Conservation (phyloP, 2,113 vertebrate species). For the Elachura formosa region DNA sequence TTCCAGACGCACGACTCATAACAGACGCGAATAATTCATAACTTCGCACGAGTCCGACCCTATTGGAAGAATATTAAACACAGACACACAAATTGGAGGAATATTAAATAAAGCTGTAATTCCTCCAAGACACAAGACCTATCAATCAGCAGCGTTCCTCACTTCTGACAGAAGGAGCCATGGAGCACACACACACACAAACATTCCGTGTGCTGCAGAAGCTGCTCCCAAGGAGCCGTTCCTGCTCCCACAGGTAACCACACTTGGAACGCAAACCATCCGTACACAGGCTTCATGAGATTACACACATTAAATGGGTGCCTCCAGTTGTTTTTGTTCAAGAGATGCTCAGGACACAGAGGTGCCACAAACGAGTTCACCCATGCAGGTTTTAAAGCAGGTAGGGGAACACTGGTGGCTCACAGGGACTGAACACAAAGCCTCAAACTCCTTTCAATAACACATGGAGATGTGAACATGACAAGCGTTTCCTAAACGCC, state of each 20-base stretch:
- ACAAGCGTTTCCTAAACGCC: background rate
- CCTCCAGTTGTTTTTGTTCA: background rate
- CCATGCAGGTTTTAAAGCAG: background rate
- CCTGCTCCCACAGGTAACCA: background rate
- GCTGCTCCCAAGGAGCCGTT: background rate
- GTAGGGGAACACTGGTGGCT: background rate
- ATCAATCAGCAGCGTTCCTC: background rate
- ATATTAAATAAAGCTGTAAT: background rate
- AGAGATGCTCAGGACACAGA: background rate
- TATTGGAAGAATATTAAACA: background rate
- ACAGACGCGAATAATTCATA: constrained; percentile 25
- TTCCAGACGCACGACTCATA: background rate
- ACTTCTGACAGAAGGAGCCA: background rate
- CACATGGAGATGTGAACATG: fast-evolving
- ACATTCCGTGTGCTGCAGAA: background rate
- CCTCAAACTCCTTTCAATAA: background rate
- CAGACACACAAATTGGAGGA: background rate
- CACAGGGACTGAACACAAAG: background rate
- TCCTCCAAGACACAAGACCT: background rate
- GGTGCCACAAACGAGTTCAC: background rate
- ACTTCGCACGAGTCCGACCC: background rate
- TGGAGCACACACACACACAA: background rate
- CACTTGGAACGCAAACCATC: constrained; percentile 5
- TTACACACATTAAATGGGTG: background rate
- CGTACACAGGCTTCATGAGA: background rate